phyloP scores from a whole-genome alignment of 2,888 invertebrate genomes.

The Apamea sordens region DNA sequence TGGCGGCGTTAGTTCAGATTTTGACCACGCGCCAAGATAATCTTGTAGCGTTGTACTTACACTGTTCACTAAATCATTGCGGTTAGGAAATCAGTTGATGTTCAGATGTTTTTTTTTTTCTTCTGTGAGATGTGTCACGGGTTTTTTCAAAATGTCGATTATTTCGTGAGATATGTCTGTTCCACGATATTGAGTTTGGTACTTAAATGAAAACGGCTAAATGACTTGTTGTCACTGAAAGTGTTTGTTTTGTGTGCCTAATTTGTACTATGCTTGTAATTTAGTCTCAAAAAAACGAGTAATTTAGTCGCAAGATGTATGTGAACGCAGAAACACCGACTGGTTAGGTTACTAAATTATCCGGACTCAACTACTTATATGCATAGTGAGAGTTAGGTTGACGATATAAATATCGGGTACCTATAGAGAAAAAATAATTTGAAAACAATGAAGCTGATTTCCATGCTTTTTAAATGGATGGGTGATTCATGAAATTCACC shows the following conservation, averaged over 20 bases:
- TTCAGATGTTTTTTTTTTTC: not conserved
- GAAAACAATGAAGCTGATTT: slow-evolving; percentile 2
- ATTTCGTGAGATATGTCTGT: not conserved
- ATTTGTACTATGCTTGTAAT: not conserved
- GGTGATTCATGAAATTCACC: not conserved
- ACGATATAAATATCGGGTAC: not conserved
- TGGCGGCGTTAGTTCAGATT: not conserved
- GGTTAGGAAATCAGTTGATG: slow-evolving; percentile 26
- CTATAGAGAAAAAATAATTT: not conserved
- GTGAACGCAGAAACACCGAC: not conserved
- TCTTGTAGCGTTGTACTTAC: slow-evolving; percentile 1
- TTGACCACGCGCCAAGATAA: not conserved
- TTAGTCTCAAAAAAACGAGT: not conserved
- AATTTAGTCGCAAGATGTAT: not conserved
- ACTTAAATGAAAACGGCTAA: not conserved
- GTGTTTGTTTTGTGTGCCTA: not conserved
- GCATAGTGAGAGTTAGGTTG: not conserved
- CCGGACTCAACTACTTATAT: not conserved
- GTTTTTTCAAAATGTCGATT: not conserved
- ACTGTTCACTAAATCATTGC: slow-evolving; percentile 22
- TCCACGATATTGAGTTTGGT: not conserved
- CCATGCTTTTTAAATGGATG: slow-evolving; percentile 16
- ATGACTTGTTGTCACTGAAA: not conserved
- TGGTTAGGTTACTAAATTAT: not conserved
- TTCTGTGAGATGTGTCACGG: not conserved